Evolutionary conservation across 1,140 invertebrate species (phyloP).

Genomic region (Musca vetustissima): DNA sequence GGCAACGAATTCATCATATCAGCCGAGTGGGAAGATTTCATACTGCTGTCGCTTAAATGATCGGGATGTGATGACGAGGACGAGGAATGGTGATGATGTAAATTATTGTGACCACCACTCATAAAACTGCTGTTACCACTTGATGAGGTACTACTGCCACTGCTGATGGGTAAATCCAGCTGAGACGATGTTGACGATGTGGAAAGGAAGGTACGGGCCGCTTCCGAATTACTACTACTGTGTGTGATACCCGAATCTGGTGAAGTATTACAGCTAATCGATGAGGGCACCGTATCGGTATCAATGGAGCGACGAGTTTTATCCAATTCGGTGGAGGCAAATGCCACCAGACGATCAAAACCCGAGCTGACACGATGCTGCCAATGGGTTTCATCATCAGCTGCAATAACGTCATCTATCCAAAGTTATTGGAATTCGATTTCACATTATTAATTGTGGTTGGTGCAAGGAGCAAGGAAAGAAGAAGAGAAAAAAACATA

Average conservation of each 20-base stretch:
- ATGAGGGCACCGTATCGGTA: slow-evolving; percentile 58
- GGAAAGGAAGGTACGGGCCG: slow-evolving; percentile 59
- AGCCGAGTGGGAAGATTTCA: slow-evolving; percentile 40
- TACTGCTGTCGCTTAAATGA: slow-evolving; percentile 50
- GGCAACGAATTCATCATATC: slow-evolving; percentile 33
- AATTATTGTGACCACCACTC: slow-evolving; percentile 15
- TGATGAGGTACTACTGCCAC: slow-evolving; percentile 35
- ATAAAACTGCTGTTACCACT: slow-evolving; percentile 28
- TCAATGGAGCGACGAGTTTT: slow-evolving; percentile 74
- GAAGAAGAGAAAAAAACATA: background rate
- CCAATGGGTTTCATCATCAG: slow-evolving; percentile 69
- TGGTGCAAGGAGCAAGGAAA: background rate
- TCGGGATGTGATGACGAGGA: slow-evolving; percentile 26
- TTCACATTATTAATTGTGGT: background rate
- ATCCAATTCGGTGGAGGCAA: slow-evolving; percentile 80
- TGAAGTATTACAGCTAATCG: slow-evolving; percentile 68
- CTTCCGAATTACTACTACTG: slow-evolving; percentile 58
- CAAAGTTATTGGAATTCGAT: background rate
- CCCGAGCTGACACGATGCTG: slow-evolving; percentile 80
- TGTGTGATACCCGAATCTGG: slow-evolving; percentile 73
- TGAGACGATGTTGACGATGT: slow-evolving; percentile 56
- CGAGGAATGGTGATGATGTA: slow-evolving; percentile 3
- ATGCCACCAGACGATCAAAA: slow-evolving; percentile 81
- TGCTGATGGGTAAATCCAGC: slow-evolving; percentile 46
- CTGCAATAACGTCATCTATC: slow-evolving; percentile 55